Percentiles rank a stretch among this genome's conserved stretches.
Evolutionary conservation across 2,888 invertebrate species (phyloP).

Genomic region (Chironomus tentans): DNA sequence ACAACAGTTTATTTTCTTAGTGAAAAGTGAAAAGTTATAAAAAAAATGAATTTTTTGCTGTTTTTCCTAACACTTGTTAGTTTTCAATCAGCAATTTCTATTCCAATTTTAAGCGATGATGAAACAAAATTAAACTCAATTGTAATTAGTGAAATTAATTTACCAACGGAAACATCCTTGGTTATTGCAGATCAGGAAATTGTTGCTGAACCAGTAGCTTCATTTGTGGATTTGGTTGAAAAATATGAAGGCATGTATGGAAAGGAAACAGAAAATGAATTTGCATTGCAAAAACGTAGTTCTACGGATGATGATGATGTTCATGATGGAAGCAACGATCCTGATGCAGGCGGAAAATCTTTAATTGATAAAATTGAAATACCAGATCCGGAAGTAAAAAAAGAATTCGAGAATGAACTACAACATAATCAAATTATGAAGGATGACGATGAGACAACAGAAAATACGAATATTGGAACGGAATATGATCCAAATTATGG

Average conservation of each 20-base stretch:
- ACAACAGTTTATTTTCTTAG: background rate
- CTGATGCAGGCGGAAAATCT: background rate
- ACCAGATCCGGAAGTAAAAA: background rate
- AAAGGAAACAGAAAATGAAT: background rate
- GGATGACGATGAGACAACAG: background rate
- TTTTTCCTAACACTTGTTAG: background rate
- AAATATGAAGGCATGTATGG: background rate
- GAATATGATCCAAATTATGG: background rate
- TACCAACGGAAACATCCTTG: background rate
- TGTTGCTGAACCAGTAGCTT: background rate
- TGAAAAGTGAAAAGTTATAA: background rate
- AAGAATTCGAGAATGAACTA: background rate
- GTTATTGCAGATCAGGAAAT: background rate
- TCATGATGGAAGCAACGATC: background rate
- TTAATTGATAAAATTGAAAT: background rate
- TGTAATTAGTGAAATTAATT: conserved; percentile 1
- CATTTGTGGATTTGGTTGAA: background rate
- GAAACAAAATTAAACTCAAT: background rate
- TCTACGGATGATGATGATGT: background rate
- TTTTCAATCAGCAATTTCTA: background rate
- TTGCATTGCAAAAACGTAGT: background rate
- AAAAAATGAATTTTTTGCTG: background rate
- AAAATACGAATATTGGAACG: background rate
- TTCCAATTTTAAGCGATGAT: conserved; percentile 9
- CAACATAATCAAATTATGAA: background rate